phyloP scores from a whole-genome alignment of 2,797 vertebrate genomes.

The Sebastes matsubarae region DNA sequence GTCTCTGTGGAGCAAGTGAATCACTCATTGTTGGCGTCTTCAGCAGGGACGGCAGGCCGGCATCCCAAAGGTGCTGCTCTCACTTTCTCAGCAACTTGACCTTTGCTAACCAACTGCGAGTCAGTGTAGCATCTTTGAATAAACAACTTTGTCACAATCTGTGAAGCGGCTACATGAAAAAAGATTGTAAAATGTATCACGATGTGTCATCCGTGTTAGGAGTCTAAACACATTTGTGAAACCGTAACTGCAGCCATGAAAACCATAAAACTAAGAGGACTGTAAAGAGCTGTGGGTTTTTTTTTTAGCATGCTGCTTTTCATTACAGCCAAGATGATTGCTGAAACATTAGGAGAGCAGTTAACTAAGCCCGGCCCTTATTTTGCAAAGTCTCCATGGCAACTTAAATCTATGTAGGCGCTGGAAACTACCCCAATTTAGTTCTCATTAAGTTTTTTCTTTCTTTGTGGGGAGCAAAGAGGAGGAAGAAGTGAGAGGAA shows the following conservation, averaged over 20 bases:
- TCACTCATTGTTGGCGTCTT: conserved; percentile 44
- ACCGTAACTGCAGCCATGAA: conserved; percentile 23
- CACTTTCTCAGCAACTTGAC: conserved; percentile 26
- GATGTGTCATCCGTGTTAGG: conserved; percentile 1
- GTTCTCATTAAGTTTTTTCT: conserved; percentile 38
- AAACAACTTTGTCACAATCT: neutral
- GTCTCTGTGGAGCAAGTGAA: conserved; percentile 30
- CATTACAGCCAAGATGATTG: conserved; percentile 65
- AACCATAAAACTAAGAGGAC: conserved; percentile 35
- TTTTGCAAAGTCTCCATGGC: conserved; percentile 76
- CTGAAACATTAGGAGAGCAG: conserved; percentile 67
- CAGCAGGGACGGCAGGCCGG: conserved; percentile 10
- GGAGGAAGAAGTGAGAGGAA: conserved; percentile 22
- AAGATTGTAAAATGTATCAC: neutral
- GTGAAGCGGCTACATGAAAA: neutral
- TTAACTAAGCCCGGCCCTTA: conserved; percentile 70
- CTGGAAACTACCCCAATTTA: conserved; percentile 75
- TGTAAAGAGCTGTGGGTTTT: conserved; percentile 22
- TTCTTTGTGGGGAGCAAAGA: conserved; percentile 22
- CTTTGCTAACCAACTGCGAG: neutral
- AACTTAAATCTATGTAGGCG: conserved; percentile 74
- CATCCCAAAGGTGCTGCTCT: conserved; percentile 14
- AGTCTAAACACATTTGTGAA: conserved; percentile 24
- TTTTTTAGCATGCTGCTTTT: conserved; percentile 65
- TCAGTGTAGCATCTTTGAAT: neutral